Conservation (phyloP, 2,888 invertebrate species). For the Liodrosophila aerea region DNA sequence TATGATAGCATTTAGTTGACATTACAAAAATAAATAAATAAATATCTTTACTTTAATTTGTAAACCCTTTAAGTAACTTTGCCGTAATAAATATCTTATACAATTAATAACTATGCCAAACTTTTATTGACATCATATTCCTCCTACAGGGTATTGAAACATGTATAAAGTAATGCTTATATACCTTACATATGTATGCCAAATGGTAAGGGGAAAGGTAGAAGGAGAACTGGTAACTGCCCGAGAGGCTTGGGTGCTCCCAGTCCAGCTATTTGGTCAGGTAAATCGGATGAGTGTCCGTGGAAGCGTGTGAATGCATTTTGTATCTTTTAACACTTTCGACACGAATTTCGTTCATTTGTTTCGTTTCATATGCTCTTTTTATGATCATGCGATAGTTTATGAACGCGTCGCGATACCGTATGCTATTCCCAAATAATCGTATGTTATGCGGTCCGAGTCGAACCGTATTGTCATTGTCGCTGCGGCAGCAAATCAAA, state of each 20-base stretch:
- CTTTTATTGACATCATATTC: no score
- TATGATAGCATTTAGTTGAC: no score
- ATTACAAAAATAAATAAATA: no score
- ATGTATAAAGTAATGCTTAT: slow-evolving; percentile 23
- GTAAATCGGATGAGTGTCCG: slow-evolving; percentile 35
- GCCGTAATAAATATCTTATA: no score
- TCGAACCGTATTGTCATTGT: slow-evolving; percentile 1
- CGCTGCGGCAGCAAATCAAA: slow-evolving; percentile 37
- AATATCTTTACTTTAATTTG: no score
- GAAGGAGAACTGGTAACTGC: background rate
- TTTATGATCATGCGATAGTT: slow-evolving; percentile 10
- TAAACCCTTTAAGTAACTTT: no score
- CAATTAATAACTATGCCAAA: no score
- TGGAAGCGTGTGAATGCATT: slow-evolving; percentile 32
- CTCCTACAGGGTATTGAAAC: slow-evolving; percentile 20
- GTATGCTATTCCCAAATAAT: slow-evolving; percentile 3
- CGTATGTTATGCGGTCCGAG: slow-evolving; percentile 2
- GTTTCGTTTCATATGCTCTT: background rate
- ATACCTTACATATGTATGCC: background rate
- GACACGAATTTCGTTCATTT: slow-evolving; percentile 17
- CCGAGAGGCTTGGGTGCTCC: background rate
- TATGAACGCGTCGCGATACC: slow-evolving; percentile 13
- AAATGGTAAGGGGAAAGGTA: no score
- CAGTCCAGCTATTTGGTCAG: slow-evolving; percentile 20
- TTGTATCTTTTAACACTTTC: slow-evolving; percentile 32